Base-by-base conservation (phyloP, 2,797 vertebrate species). In the Salarias fasciatus region DNA sequence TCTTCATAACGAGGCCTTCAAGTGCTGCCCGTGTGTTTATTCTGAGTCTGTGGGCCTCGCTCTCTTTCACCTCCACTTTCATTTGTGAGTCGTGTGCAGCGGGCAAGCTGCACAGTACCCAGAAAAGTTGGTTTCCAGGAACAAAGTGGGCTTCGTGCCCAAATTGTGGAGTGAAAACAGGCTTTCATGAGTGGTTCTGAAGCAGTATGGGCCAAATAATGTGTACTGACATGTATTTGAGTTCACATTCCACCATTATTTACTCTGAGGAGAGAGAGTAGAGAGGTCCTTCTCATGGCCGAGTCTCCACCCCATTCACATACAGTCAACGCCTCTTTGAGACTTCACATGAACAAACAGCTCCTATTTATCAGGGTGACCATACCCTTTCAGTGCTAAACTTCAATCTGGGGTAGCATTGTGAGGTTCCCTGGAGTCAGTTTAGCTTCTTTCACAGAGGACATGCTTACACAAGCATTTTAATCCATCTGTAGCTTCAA, bases 1-100 rank as follows among this genome's bases (percentile, higher is more conserved):
- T 50, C 88, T 91, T 91, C 69, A 83, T 81, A 85, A 88, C 88
- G 88, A 82, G 79, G 50, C 69, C 77, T 77, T 75, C 53, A 67
- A 48, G 71, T 58, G 50, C 72, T 18, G 61, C 79, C 79, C 66
- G 46, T 54, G 53, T 87, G 62, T 88, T 83, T 85, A 86, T 69
- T 79, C 63, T 75, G 13, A 51, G 72, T 75, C 67, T 72, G 60
- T 1, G 6, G 63, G 54, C 47, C 24, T 61, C 0, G 4, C 43
- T 72, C 37, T 43, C 56, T 52, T 65, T 57, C 58, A 83, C 63
- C 48, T 51, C 48, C 33, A 41, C 18, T 59, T n/a, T n/a, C 62
- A 38, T 64, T 63, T 61, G n/a, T 40, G 37, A 60, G 28, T 6
- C 4, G 0, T 6, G 3, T 43, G 53, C 28, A 8, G 44, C 49